Base-by-base conservation (phyloP, 2,797 vertebrate species). In the Melopsittacus undulatus region DNA sequence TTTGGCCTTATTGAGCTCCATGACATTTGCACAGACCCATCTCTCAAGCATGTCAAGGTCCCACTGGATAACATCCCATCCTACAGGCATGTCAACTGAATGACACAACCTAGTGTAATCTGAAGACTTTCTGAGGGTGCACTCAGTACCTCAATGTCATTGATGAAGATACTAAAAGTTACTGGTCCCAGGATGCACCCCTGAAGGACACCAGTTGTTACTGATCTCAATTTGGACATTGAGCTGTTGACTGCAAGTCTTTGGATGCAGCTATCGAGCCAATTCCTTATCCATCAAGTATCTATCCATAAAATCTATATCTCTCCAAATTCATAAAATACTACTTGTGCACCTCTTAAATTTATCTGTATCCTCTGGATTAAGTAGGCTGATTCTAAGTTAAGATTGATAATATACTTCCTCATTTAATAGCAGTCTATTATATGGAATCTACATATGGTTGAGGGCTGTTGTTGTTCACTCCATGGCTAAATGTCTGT, bases 401-500 rank as follows among this genome's bases (percentile, higher is more conserved):
- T 56, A 72, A 52, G 27, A 43, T n/a, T n/a, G n/a, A n/a, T n/a
- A n/a, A n/a, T n/a, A n/a, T n/a, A n/a, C n/a, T n/a, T n/a, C n/a
- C 23, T 67, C 18, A 22, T 66, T 11, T 43, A 62, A 32, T 10
- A 83, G 14, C 45, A 64, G 26, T 36, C 13, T 46, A 13, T 78
- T 45, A 27, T 45, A 51, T 3, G 20, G 30, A 27, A 4, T 34
- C 21, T 38, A 46, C 14, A 49, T 4, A 21, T 10, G 8, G 4
- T 12, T 9, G 36, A 32, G 68, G 22, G 10, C 22, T 49, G 13
- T 36, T 68, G 24, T 17, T 67, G 12, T 62, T 63, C 24, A 46
- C 24, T 59, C 48, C 30, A 24, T 18, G 10, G 49, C 19, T 20
- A 13, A 73, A 74, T 0, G 0, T 40, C 40, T 69, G 29, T 30